phyloP scores from a whole-genome alignment of 2,113 vertebrate species.

The Salvelinus fontinalis region DNA sequence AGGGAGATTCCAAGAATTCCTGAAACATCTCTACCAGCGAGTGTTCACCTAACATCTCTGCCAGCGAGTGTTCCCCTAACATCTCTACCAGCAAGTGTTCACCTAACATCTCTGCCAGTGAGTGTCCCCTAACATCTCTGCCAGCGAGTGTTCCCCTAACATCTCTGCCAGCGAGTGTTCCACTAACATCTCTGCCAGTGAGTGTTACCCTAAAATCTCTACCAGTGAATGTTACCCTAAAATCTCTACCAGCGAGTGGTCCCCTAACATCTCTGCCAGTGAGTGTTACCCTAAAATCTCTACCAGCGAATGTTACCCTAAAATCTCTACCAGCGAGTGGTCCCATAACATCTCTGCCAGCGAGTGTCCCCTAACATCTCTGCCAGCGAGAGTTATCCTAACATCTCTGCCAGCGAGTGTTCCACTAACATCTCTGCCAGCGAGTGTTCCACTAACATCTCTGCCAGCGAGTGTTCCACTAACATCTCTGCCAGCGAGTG shows the following conservation, averaged over 20 bases:
- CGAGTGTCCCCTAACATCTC: neutral
- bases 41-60: neutral
- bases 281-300: too few species aligned
- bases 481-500: neutral
- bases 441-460: neutral
- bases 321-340: neutral
- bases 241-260: neutral
- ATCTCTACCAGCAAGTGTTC: neutral
- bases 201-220: neutral
- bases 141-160: neutral
- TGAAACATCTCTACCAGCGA: neutral
- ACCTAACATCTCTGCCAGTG: neutral
- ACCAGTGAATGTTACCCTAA: neutral
- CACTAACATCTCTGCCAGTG: neutral
- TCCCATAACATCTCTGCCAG: neutral
- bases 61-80: too few species aligned
- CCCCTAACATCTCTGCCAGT: neutral
- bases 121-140: neutral
- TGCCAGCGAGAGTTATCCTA: neutral
- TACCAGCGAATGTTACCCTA: neutral
- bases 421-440: neutral
- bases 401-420: neutral
- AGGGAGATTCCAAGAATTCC: constrained; percentile 8
- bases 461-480: neutral
- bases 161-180: neutral